A percentile compares a stretch with the other conserved stretches of the same genome.
Evolutionary conservation across 2,797 vertebrate species (phyloP).

Genomic region (Poecilia velifera): DNA sequence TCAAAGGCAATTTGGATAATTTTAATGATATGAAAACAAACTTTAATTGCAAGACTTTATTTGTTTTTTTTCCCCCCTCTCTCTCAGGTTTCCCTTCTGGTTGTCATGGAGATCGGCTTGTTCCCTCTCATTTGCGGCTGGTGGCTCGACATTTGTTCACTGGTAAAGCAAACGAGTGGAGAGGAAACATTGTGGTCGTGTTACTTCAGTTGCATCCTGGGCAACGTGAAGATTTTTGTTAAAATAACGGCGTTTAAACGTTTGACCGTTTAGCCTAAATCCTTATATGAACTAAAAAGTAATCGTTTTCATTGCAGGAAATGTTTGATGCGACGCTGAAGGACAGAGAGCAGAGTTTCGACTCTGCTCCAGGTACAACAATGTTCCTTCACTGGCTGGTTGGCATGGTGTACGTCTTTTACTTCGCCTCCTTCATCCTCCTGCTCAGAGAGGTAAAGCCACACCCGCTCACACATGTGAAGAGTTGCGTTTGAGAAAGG

Average conservation of each 20-base stretch:
- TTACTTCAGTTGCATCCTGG: background rate
- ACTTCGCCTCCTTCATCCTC: conserved; percentile 97
- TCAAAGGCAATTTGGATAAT: conserved; percentile 8
- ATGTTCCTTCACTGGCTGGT: conserved; percentile 99
- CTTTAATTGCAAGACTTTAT: background rate
- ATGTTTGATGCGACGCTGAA: conserved; percentile 98
- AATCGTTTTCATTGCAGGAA: conserved; percentile 80
- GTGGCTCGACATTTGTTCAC: conserved; percentile 99
- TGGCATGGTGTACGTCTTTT: conserved; percentile 98
- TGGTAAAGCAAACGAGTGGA: conserved; percentile 81
- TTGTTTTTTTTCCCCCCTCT: background rate
- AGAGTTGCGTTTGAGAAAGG: background rate
- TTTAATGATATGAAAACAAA: conserved; percentile 15
- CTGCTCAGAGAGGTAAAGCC: conserved; percentile 89
- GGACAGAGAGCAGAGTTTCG: conserved; percentile 92
- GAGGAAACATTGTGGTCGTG: background rate
- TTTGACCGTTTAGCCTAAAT: background rate
- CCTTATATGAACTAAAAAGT: background rate
- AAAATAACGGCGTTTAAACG: background rate
- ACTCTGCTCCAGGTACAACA: conserved; percentile 94
- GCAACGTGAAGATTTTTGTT: background rate
- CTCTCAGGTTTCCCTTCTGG: conserved; percentile 90
- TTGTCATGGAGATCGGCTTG: conserved; percentile 96
- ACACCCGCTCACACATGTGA: background rate
- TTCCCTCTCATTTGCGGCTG: conserved; percentile 98